A percentile compares a stretch with the other conserved stretches of the same genome.
These are phyloP conservation scores for Eumaeus atala DNA, from an alignment of 1,140 invertebrate species.

Conservation along the genomic window DNA sequence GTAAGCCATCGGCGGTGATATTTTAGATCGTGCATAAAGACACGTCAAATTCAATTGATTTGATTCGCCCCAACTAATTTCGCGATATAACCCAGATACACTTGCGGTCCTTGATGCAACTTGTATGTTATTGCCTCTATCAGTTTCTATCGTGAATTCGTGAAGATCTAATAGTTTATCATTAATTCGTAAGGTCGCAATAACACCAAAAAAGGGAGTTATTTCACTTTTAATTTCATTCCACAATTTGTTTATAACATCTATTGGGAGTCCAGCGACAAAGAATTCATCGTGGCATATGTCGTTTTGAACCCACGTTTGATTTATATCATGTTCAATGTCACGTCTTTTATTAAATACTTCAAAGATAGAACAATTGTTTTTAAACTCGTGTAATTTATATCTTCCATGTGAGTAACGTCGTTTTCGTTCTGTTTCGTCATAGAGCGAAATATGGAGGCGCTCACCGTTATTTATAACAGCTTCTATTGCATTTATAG, in stretches of 20 bases:
- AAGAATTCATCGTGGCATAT: constrained; percentile 49
- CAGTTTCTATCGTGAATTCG: constrained; percentile 37
- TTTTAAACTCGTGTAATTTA: not conserved
- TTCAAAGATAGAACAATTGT: too few relatives aligned
- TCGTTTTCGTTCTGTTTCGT: constrained; percentile 8
- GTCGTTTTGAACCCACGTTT: constrained; percentile 14
- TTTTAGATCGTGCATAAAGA: constrained; percentile 34
- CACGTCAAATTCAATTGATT: constrained; percentile 58
- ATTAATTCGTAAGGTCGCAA: constrained; percentile 48
- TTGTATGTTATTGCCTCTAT: constrained; percentile 40
- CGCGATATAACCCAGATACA: constrained; percentile 53
- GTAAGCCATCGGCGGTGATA: constrained; percentile 28
- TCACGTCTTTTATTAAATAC: not conserved
- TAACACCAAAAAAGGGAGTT: constrained; percentile 37
- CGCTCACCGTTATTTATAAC: constrained; percentile 47
- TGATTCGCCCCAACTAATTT: constrained; percentile 51
- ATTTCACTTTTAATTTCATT: constrained; percentile 32
- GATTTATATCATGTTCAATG: not conserved
- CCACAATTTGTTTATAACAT: constrained; percentile 24
- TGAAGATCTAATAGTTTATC: constrained; percentile 44
- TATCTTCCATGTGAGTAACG: constrained; percentile 8
- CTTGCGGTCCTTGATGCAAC: constrained; percentile 57
- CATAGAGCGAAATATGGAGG: constrained; percentile 34
- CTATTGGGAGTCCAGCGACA: constrained; percentile 42
- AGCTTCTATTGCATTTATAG: constrained; percentile 45